Evolutionary conservation across 2,797 vertebrate genomes (phyloP).

Genomic region (Rhynchonycteris naso): DNA sequence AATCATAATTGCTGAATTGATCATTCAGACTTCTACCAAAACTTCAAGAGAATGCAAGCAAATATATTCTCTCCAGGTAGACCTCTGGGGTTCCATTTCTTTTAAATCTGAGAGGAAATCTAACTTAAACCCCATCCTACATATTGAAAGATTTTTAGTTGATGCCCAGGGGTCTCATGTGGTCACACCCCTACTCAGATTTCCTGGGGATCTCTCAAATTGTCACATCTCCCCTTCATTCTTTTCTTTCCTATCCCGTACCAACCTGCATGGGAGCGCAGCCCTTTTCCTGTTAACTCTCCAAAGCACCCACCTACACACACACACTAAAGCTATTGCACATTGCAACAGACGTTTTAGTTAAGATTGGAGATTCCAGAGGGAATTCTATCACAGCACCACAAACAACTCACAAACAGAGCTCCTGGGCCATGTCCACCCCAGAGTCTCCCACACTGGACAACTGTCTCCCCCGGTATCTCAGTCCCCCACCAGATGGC

Average conservation of each 20-base stretch:
- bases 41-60: constrained; percentile 17
- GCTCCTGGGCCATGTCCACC: not conserved
- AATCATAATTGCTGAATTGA: not conserved
- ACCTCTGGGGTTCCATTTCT: not conserved
- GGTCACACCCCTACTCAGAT: not conserved
- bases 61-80: constrained; percentile 28
- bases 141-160: not conserved
- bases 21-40: constrained; percentile 6
- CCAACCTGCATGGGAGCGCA: not conserved
- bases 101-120: constrained; percentile 9
- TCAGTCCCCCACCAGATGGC: not conserved
- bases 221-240: not conserved
- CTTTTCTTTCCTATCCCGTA: not conserved
- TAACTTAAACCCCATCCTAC: not conserved
- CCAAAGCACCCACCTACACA: not conserved
- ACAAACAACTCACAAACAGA: not conserved
- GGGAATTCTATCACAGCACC: not conserved
- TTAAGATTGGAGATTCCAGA: not conserved
- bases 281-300: not conserved
- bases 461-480: not conserved
- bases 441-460: not conserved
- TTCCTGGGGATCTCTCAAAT: not conserved
- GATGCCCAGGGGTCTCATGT: not conserved
- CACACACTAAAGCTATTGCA: not conserved
- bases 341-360: not conserved